These are phyloP conservation scores for Thamnaconus septentrionalis DNA, from an alignment of 2,113 vertebrate species.

Conservation along the genomic window DNA sequence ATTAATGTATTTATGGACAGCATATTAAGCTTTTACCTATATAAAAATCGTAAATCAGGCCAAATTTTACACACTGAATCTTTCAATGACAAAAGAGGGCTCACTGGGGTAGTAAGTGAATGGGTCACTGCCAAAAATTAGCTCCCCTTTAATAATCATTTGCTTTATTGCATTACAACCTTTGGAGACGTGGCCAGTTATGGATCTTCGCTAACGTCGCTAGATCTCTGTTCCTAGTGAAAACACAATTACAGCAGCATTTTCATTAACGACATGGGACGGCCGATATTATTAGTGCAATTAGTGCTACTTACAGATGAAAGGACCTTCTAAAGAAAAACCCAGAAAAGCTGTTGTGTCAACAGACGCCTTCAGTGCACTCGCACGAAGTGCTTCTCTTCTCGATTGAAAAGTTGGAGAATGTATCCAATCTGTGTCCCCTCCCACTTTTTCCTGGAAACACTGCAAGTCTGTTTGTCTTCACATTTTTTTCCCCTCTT, in stretches of 20 bases:
- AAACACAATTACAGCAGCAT: constrained; percentile 56
- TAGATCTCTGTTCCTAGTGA: constrained; percentile 58
- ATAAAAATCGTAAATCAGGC: too few relatives aligned
- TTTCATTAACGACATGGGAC: constrained; percentile 57
- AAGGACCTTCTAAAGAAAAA: constrained; percentile 58
- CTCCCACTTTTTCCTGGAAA: too few relatives aligned
- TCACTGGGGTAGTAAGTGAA: constrained; percentile 62
- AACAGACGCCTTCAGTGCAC: constrained; percentile 66
- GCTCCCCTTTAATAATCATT: constrained; percentile 65
- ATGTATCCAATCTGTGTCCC: too few relatives aligned
- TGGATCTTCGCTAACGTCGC: constrained; percentile 51
- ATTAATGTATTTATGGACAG: too few relatives aligned
- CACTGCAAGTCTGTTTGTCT: too few relatives aligned
- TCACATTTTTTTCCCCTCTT: too few relatives aligned
- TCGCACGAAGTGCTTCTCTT: constrained; percentile 55
- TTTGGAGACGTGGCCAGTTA: constrained; percentile 55
- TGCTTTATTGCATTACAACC: constrained; percentile 67
- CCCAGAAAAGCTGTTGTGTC: constrained; percentile 56
- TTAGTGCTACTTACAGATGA: constrained; percentile 75
- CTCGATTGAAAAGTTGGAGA: constrained; percentile 48
- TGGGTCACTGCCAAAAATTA: constrained; percentile 59
- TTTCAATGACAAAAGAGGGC: constrained; percentile 35
- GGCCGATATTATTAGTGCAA: constrained; percentile 68
- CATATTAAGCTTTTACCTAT: too few relatives aligned
- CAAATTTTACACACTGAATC: constrained; percentile 26